Evolutionary conservation across 2,888 invertebrate genomes (phyloP), one percentile per base, ranked within the genome.

Genomic region (Apamea epomidion): DNA sequence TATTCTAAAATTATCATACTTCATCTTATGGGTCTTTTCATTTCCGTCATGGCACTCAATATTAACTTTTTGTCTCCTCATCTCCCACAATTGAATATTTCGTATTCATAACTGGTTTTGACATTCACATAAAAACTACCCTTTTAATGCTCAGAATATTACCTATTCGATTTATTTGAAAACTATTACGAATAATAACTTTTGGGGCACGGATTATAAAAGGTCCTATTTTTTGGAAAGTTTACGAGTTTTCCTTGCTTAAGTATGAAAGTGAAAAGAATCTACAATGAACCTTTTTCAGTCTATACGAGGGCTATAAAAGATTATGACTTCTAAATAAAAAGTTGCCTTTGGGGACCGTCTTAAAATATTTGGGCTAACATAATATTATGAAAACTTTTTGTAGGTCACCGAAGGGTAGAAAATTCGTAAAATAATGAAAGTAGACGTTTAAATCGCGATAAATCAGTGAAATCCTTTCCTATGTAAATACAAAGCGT

Each of bases 261-360:
- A 48, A 54, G 6, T 67, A 87, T 73, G 8, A 69, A 75, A 87
- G 60, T 64, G 76, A 80, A 87, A 76, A 83, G 16, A 65, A 69
- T 42, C 54, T 37, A 7, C 76, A 69, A 80, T 75, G 16, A 80
- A 74, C 60, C 51, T 45, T 76, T 71, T 6, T 4, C 67, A 48
- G 76, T 58, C 37, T 74, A 74, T 76, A 76, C 64, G 76, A 68
- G 76, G 58, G 45, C 54, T 62, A 54, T 83, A 87, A 87, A 85
- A 85, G 29, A 76, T 80, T 80, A 74, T 74, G 64, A 21, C 29
- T 64, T 54, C 51, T 42, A 21, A 80, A 83, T 80, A 87, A 76
- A 75, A 83, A 60, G 29, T 54, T 65, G 58, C 60, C 72, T 62
- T 72, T 29, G 60, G 21, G 54, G 29, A 42, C 65, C 16, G 25